Evolutionary conservation across 2,888 invertebrate species (phyloP), one percentile per base, ranked within the genome.

Genomic region (Glaucopsyche alexis): DNA sequence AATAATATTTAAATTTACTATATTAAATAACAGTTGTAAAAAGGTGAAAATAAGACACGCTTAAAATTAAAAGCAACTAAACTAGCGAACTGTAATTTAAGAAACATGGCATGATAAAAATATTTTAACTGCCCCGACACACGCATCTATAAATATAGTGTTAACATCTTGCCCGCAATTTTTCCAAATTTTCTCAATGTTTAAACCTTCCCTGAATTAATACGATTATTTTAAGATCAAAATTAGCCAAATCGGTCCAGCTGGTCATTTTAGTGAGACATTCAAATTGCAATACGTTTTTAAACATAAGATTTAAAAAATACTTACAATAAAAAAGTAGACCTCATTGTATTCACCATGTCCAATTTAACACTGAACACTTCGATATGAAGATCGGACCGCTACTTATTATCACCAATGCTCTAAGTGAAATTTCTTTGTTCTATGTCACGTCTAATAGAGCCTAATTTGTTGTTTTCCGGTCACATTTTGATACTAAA

Each of bases 321-420:
- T 19, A 67, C 72, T 65, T 47, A 50, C 64, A 66, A 55, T n/a
- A 47, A n/a, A 66, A 71, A 11, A 13, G 13, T 7, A 45, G 42
- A 16, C 45, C 67, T 16, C 67, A 67, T 67, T 19, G 45, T 67
- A 29, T 1, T 42, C 9, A 42, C 45, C 16, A 6, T 60, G 11
- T 60, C 16, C 16, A 45, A 16, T 13, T 16, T 45, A 11, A 45
- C 11, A 67, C 67, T 67, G 45, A 67, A 45, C 67, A 29, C 1
- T 45, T 6, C 11, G 45, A 45, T 9, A 19, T 11, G 4, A 45
- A 42, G 13, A 45, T 16, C 8, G 16, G 9, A 67, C 67, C 67
- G 67, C 45, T 67, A 19, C 16, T 6, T 9, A 16, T 45, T 45
- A 45, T 7, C 67, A 67, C 67, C 1, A 16, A 11, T 0, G 42